Evolutionary conservation across 2,113 vertebrate genomes (phyloP).

Genomic region (Laticauda colubrina): DNA sequence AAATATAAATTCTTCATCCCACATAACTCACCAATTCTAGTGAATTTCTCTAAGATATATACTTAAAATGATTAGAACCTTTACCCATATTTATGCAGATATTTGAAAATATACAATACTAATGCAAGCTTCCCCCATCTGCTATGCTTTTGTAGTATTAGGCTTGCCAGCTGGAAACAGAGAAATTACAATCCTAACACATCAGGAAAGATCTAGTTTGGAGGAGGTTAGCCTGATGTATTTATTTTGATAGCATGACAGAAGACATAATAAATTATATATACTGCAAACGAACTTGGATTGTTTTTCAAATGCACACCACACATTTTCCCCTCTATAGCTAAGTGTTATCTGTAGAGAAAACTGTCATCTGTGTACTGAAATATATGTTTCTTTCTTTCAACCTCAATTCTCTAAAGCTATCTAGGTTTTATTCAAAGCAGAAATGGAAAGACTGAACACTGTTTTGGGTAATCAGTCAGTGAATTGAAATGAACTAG

Average conservation of each 20-base stretch:
- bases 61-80: neutral
- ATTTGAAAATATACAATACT: neutral
- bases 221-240: neutral
- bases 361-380: neutral
- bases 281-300: neutral
- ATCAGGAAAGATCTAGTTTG: neutral
- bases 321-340: neutral
- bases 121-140: neutral
- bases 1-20: neutral
- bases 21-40: neutral
- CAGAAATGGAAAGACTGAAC: neutral
- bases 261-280: neutral
- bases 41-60: neutral
- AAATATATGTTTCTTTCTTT: neutral
- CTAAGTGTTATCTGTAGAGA: neutral
- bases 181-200: neutral
- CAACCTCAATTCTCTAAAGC: neutral
- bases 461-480: neutral
- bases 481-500: neutral
- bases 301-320: neutral
- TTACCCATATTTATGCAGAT: neutral
- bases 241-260: neutral
- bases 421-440: neutral
- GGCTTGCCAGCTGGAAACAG: neutral
- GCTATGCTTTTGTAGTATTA: neutral